phyloP scores from a whole-genome alignment of 92 coral and sea anemone genomes.

The Blastomussa wellsi region DNA sequence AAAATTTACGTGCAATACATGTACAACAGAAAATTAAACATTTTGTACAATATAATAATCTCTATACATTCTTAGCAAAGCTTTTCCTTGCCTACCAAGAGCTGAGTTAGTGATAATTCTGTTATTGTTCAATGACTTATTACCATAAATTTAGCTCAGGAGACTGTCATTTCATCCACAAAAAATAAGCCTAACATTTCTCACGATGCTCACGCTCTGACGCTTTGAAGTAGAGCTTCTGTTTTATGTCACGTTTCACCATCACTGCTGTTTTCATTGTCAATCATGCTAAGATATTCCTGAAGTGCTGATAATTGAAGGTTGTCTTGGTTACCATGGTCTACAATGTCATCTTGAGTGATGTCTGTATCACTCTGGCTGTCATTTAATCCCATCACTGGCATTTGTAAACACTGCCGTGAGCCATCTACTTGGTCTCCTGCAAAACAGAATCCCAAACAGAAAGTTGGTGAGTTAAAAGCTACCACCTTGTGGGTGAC shows the following conservation, averaged over 20 bases:
- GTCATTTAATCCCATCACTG: background rate
- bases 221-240: background rate
- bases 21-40: background rate
- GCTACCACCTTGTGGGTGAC: background rate
- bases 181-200: no score
- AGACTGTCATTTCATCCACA: background rate
- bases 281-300: constrained; percentile 64
- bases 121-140: background rate
- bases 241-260: constrained; percentile 42
- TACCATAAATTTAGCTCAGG: background rate
- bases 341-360: constrained; percentile 77
- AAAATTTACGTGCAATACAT: background rate
- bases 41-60: background rate
- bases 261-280: constrained; percentile 46
- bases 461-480: background rate
- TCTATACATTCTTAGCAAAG: background rate
- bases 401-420: constrained; percentile 17
- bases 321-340: constrained; percentile 64
- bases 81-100: no score
- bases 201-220: no score
- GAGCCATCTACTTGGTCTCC: constrained; percentile 24
- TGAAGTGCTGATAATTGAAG: constrained; percentile 70
- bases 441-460: background rate
- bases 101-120: background rate
- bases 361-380: constrained; percentile 33